Conservation (phyloP, 64 coral and sea anemone genomes). For the Porites australiensis region DNA sequence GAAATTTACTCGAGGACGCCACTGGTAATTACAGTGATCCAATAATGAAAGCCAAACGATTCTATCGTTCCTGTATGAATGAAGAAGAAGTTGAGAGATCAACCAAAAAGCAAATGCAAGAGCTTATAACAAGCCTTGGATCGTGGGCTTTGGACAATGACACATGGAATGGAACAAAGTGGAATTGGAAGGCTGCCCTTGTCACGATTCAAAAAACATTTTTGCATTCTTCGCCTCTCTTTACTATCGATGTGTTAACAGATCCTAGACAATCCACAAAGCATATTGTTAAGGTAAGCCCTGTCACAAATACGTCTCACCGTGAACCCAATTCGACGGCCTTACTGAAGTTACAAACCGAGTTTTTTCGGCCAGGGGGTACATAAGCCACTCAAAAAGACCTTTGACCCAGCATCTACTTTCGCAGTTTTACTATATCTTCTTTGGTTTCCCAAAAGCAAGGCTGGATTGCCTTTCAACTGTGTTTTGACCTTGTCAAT, state of each 20-base stretch:
- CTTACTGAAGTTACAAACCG: too few relatives aligned
- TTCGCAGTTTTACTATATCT: too few relatives aligned
- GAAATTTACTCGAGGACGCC: slow-evolving; percentile 61
- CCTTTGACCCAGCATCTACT: too few relatives aligned
- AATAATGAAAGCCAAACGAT: slow-evolving; percentile 56
- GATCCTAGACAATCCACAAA: slow-evolving; percentile 69
- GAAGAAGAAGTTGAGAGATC: slow-evolving; percentile 81
- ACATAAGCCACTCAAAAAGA: too few relatives aligned
- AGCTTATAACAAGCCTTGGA: slow-evolving; percentile 57
- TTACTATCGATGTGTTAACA: slow-evolving; percentile 71
- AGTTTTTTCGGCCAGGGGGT: too few relatives aligned
- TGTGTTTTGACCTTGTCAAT: too few relatives aligned
- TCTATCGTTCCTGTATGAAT: slow-evolving; percentile 91
- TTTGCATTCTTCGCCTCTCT: slow-evolving; percentile 69
- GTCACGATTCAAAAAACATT: slow-evolving; percentile 59
- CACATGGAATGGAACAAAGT: slow-evolving; percentile 52
- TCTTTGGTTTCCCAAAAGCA: too few relatives aligned
- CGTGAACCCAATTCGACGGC: too few relatives aligned
- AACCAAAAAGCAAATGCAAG: slow-evolving; percentile 60
- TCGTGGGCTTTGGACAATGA: slow-evolving; percentile 68
- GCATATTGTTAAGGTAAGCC: slow-evolving; percentile 85
- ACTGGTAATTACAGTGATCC: slow-evolving; percentile 32
- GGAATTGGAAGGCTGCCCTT: slow-evolving; percentile 63
- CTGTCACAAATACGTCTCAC: too few relatives aligned
- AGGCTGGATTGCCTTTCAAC: too few relatives aligned